These are phyloP conservation scores for Cherax destructor DNA, from an alignment of 1,140 invertebrate species.

Conservation along the genomic window DNA sequence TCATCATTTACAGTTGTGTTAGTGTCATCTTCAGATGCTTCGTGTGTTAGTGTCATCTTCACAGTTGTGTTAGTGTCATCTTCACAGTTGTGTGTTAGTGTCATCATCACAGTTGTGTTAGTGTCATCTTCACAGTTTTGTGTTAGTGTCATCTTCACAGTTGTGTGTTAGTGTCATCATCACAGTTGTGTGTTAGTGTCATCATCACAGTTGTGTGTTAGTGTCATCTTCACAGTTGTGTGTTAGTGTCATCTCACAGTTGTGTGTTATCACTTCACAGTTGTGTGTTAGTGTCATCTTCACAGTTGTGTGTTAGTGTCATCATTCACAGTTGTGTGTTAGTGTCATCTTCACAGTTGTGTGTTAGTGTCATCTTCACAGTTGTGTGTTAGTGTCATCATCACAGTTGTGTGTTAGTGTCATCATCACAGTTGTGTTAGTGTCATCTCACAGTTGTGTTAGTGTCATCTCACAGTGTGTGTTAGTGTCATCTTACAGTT, in stretches of 20 bases:
- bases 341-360: background rate
- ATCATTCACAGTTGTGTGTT: background rate
- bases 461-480: background rate
- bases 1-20: background rate
- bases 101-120: background rate
- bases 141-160: background rate
- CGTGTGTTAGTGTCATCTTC: background rate
- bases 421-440: no score
- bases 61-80: background rate
- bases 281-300: background rate
- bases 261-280: no score
- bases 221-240: background rate
- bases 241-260: no score
- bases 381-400: no score
- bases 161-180: no score
- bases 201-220: background rate
- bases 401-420: no score
- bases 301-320: background rate
- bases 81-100: no score
- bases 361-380: background rate
- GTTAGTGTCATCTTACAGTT: no score
- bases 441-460: no score
- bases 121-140: background rate
- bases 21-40: no score
- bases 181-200: no score